phyloP scores from a whole-genome alignment of 2,113 vertebrate genomes.

The Herpailurus yagouaroundi region DNA sequence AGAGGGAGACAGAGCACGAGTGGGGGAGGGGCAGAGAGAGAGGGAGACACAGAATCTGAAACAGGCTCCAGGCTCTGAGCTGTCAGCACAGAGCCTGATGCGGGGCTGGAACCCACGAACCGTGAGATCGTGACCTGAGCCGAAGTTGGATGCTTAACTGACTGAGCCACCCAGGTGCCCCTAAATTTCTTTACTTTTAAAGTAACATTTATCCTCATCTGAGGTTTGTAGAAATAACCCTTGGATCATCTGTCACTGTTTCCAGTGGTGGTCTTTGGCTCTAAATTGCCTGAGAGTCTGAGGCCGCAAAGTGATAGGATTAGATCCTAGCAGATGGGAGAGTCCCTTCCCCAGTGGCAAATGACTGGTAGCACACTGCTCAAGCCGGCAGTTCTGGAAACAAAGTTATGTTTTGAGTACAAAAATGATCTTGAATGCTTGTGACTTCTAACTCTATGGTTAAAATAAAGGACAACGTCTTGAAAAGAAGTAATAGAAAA shows the following conservation, averaged over 20 bases:
- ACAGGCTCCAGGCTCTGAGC: too few species aligned
- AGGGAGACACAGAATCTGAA: too few species aligned
- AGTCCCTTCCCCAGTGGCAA: neutral
- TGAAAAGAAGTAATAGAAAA: slow-evolving; percentile 38
- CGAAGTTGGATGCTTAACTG: too few species aligned
- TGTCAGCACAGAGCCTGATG: too few species aligned
- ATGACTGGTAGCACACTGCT: neutral
- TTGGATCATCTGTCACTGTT: neutral
- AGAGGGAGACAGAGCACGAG: too few species aligned
- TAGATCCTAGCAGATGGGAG: neutral
- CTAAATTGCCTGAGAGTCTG: neutral
- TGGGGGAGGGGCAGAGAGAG: too few species aligned
- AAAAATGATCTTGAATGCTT: neutral
- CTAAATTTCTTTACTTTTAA: neutral
- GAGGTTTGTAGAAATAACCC: neutral
- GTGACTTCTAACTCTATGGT: slow-evolving; percentile 10
- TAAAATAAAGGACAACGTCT: neutral
- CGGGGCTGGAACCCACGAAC: too few species aligned
- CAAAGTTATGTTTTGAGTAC: neutral
- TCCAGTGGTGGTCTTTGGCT: neutral
- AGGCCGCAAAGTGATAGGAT: neutral
- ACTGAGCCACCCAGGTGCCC: too few species aligned
- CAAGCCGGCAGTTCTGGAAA: neutral
- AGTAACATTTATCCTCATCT: neutral
- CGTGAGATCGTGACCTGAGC: too few species aligned